Evolutionary conservation across 2,888 invertebrate species (phyloP), one percentile per base, ranked within the genome.

Genomic region (Quadriops clusia): DNA sequence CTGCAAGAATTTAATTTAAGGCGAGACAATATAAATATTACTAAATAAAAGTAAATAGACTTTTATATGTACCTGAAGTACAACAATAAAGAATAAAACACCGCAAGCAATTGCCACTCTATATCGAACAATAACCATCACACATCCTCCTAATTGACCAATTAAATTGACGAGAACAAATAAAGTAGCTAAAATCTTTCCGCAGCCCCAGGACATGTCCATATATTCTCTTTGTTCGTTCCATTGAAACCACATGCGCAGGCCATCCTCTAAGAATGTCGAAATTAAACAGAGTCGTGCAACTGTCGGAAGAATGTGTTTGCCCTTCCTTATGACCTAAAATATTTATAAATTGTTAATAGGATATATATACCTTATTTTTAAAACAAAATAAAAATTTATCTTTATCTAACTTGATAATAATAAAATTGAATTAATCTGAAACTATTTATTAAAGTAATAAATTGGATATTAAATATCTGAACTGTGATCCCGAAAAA

Each of bases 191-290:
- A 98, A 62, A 60, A 97, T 80, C 53, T 78, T 79, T 23, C 97
- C 97, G 65, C 95, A 94, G 24, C 84, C 81, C 98, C 95, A 97
- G 8, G 90, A 87, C 68, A 86, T 79, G 58, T 93, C 83, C 90
- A 97, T 95, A 60, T 94, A 97, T 58, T 94, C 93, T 23, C 91
- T 71, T 61, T 95, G 95, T 54, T 97, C 94, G 31, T 76, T 76
- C 95, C 95, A 97, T 61, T 99, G 98, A 54, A 90, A 84, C 83
- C 93, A 98, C 98, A 99, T 99, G 38, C 98, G 77, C 36, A 98
- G 72, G 2, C 98, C 98, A 70, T 99, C 98, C 65, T 98, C 98
- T 39, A 98, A 70, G 68, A 99, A 99, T 48, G 98, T 99, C 48
- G 94, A 91, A 56, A 98, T 93, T 37, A 99, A 75, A 61, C 95